These are phyloP conservation scores for Mylabris sibirica DNA, from an alignment of 2,888 invertebrate species.

Conservation along the genomic window DNA sequence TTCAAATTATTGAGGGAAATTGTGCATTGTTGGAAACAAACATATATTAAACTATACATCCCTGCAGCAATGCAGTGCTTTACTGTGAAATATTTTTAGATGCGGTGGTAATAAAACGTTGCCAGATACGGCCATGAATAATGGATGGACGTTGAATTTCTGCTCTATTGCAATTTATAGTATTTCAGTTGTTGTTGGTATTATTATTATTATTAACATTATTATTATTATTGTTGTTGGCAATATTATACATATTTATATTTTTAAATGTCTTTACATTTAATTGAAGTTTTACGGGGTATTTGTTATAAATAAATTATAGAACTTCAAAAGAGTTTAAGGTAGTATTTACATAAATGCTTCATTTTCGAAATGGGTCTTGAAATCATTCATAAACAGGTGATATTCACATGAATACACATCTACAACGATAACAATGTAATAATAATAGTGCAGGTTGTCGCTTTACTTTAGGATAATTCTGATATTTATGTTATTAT, in stretches of 20 bases:
- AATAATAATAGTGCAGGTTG: background rate
- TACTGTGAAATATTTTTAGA: conserved; percentile 7
- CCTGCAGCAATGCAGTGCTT: conserved; percentile 7
- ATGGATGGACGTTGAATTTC: conserved; percentile 11
- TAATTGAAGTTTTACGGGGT: background rate
- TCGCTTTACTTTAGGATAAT: conserved; percentile 28
- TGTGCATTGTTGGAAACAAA: conserved; percentile 9
- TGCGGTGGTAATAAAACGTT: conserved; percentile 7
- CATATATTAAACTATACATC: conserved; percentile 3
- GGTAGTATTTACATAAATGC: no score
- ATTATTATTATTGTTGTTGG: background rate
- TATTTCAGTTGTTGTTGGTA: conserved; percentile 1
- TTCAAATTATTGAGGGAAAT: background rate
- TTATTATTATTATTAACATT: background rate
- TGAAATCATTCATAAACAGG: background rate
- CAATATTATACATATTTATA: background rate
- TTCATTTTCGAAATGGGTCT: no score
- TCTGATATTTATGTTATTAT: conserved; percentile 37
- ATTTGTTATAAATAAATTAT: background rate
- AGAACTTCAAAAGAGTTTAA: background rate
- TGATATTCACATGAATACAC: background rate
- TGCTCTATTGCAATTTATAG: conserved; percentile 10
- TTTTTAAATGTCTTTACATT: background rate
- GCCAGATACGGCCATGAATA: conserved; percentile 11
- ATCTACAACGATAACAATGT: background rate